Base-by-base conservation (phyloP, 1,140 invertebrate genomes). In the Zelostemma sp. region DNA sequence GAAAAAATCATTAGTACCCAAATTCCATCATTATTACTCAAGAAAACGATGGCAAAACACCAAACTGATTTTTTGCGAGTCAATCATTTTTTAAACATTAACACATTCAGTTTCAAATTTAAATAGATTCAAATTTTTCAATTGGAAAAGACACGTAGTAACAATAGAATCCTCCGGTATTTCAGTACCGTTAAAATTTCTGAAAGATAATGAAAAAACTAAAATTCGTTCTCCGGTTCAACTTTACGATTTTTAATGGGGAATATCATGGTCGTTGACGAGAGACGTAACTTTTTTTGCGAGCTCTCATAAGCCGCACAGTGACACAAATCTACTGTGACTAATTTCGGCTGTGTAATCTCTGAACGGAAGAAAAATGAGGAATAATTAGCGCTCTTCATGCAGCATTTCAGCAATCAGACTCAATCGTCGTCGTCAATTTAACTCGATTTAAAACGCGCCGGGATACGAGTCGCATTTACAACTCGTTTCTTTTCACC, bases 401-500 rank as follows among this genome's bases (percentile, higher is more conserved):
- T 63, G 59, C 59, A 47, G 18, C 35, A 25, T 62, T 68, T 58
- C 50, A 46, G 38, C 48, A 68, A 62, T 62, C 65, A 62, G 25
- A 15, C 65, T 62, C 45, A 63, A 60, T 64, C 67, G 63, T 64
- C 55, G 28, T 60, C 58, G 67, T 64, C 67, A 69, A 69, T 69
- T 69, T 64, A 59, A 60, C 41, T 64, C 43, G 41, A 63, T 33
- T 63, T 54, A 63, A 59, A 58, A 59, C 51, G 53, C 55, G 51
- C 41, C 47, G 1, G 35, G n/a, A n/a, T 38, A 31, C 25, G 19
- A 41, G 25, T 12, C 14, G 14, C 35, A 12, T 40, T 6, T 2
- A 40, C 2, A 40, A 40, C 14, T 12, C 35, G 14, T 15, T 40
- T 40, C 11, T 31, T 11, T 6, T 31, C 5, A 31, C 28, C 11